phyloP scores from a whole-genome alignment of 2,113 vertebrate species.

The Procavia capensis region DNA sequence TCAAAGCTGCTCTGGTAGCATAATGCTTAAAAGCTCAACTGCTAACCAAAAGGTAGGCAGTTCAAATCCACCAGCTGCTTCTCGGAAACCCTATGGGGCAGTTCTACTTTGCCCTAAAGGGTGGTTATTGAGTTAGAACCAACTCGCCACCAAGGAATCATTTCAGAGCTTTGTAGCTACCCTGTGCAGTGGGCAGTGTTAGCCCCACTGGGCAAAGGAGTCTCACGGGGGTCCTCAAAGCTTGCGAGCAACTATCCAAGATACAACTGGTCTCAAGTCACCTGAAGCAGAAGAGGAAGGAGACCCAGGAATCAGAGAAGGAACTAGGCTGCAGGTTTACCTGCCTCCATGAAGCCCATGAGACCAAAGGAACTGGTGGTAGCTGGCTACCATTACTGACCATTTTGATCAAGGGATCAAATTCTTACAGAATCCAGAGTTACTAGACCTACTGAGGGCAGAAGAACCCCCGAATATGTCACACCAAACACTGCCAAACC shows the following conservation, averaged over 20 bases:
- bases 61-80: no score
- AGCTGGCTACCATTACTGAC: not conserved
- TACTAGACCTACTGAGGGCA: not conserved
- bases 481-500: not conserved
- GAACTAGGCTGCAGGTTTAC: not conserved
- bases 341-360: not conserved
- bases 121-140: no score
- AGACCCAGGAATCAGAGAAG: not conserved
- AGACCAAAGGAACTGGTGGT: not conserved
- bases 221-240: not conserved
- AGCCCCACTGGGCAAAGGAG: not conserved
- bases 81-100: no score
- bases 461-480: not conserved
- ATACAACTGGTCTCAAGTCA: not conserved
- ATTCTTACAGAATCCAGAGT: not conserved
- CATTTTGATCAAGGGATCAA: not conserved
- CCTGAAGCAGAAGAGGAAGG: not conserved
- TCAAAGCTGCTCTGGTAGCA: not conserved
- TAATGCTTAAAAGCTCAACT: no score
- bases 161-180: not conserved
- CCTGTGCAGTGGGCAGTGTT: rapidly evolving
- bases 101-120: no score
- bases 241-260: not conserved
- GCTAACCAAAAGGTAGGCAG: no score
- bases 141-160: no score